Conservation (phyloP, 30 jellyfish, hydroid and myxozoan species). For the Pelagia noctiluca region DNA sequence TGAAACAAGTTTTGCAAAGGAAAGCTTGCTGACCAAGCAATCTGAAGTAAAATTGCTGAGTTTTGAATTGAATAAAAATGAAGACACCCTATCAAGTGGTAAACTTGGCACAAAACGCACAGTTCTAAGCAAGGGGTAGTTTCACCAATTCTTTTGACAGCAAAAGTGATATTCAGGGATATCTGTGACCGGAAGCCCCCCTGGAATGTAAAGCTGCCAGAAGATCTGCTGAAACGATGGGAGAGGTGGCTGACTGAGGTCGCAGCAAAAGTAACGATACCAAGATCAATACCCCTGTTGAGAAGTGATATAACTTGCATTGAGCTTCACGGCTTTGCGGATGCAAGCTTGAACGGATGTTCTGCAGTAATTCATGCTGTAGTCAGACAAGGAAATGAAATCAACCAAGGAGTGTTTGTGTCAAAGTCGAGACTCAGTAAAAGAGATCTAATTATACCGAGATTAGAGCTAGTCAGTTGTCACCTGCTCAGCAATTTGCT, state of each 20-base stretch:
- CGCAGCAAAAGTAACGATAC: constrained; percentile 7
- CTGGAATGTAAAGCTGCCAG: constrained; percentile 31
- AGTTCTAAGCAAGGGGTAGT: neutral
- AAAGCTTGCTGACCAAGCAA: too few relatives aligned
- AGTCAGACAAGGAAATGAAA: constrained; percentile 35
- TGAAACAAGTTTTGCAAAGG: neutral
- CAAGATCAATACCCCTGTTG: constrained; percentile 34
- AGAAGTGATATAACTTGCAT: neutral
- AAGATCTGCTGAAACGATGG: constrained; percentile 18
- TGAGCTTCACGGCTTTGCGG: constrained; percentile 68
- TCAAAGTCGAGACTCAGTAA: constrained; percentile 47
- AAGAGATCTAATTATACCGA: constrained; percentile 54
- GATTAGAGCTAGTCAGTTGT: constrained; percentile 50
- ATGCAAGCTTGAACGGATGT: constrained; percentile 61
- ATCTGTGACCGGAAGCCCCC: constrained; percentile 11
- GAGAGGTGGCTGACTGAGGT: constrained; percentile 27
- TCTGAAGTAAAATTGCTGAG: neutral
- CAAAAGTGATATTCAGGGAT: constrained; percentile 12
- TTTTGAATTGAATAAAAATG: neutral
- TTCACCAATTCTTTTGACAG: constrained; percentile 36
- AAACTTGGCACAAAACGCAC: neutral
- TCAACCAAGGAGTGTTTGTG: constrained; percentile 14
- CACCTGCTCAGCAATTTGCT: constrained; percentile 43
- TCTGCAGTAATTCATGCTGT: constrained; percentile 49
- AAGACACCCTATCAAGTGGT: neutral